Conservation (phyloP, 2,113 vertebrate genomes). For the Xenotilapia longispinis region DNA sequence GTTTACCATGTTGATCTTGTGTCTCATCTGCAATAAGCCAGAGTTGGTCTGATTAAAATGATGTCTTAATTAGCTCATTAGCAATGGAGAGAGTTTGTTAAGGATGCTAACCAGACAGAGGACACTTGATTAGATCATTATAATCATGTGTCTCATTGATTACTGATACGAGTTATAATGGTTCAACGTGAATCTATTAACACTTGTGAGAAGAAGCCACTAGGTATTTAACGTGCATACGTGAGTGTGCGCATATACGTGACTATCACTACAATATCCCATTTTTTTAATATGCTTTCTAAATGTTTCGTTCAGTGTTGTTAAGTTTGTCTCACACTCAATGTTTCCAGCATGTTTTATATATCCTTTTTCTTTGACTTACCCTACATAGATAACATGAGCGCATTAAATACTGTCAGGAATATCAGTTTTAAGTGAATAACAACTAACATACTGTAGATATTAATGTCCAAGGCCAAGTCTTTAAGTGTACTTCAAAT, state of each 20-base stretch:
- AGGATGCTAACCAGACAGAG: conserved; percentile 39
- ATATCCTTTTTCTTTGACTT: neutral
- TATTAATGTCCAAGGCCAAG: neutral
- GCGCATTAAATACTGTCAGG: neutral
- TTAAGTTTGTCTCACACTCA: neutral
- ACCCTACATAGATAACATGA: neutral
- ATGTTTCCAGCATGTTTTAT: neutral
- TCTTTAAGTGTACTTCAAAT: neutral
- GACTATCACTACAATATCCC: neutral
- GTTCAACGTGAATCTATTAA: neutral
- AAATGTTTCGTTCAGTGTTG: neutral
- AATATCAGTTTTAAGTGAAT: neutral
- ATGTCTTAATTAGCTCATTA: conserved; percentile 53
- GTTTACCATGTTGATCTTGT: conserved; percentile 20
- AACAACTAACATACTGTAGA: neutral
- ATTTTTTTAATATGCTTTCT: neutral
- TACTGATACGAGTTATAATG: conserved; percentile 5
- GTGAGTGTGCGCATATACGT: neutral
- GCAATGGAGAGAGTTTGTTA: conserved; percentile 11
- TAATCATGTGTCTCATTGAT: conserved; percentile 21
- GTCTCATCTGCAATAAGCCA: conserved; percentile 2
- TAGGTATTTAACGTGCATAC: neutral
- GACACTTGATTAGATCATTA: conserved; percentile 49
- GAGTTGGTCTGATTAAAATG: conserved; percentile 28
- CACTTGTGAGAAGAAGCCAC: neutral